Conservation (phyloP, 2,113 vertebrate species). For the Suricata suricatta region DNA sequence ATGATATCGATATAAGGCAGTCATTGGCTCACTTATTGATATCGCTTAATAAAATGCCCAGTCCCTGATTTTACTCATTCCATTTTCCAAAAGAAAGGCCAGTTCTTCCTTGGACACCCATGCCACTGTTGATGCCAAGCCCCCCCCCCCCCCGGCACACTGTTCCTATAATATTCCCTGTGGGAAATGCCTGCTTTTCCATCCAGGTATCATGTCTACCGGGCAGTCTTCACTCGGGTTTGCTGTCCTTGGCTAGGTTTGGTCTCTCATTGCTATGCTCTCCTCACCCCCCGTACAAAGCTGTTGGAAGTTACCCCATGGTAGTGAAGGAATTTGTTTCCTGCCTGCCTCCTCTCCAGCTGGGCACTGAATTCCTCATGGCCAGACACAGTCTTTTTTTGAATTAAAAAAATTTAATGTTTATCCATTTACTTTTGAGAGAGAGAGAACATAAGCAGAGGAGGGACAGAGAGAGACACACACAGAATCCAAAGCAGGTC, state of each 20-base stretch:
- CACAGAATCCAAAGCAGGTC: too few relatives aligned
- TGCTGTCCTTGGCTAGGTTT: neutral
- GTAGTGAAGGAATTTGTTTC: neutral
- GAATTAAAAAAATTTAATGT: too few relatives aligned
- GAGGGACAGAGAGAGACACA: too few relatives aligned
- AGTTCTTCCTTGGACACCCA: neutral
- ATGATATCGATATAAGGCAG: rapidly evolving
- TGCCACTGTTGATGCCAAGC: too few relatives aligned
- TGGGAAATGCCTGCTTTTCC: neutral
- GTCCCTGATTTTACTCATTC: neutral
- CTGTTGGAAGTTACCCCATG: neutral
- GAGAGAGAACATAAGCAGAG: too few relatives aligned
- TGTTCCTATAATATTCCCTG: too few relatives aligned
- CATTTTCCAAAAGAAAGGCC: neutral
- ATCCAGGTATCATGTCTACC: too few relatives aligned
- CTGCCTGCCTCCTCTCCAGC: neutral
- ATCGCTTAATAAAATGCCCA: neutral
- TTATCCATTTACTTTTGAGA: too few relatives aligned
- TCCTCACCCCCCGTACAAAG: neutral
- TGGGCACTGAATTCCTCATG: neutral
- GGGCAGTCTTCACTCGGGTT: neutral
- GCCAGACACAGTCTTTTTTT: neutral
- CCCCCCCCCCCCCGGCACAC: neutral
- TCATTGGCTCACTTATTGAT: neutral
- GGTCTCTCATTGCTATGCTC: too few relatives aligned